Conservation (phyloP, 1,140 invertebrate genomes). For the Drosophila pruinosa region DNA sequence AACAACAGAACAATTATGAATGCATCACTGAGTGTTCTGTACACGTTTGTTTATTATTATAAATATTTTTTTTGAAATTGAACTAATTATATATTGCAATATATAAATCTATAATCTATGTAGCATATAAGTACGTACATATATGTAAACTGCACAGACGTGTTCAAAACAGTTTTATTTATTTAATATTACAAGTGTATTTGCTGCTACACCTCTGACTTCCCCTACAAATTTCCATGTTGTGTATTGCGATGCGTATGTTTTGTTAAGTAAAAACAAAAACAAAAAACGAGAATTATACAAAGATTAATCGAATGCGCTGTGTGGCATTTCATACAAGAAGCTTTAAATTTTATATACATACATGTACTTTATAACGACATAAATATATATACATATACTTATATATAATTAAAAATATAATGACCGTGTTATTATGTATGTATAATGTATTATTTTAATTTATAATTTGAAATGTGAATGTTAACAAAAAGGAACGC, state of each 20-base stretch:
- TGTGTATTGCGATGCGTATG: conserved; percentile 10
- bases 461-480: conserved; percentile 33
- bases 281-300: not conserved
- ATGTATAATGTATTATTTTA: conserved; percentile 11
- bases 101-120: conserved; percentile 25
- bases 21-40: conserved; percentile 32
- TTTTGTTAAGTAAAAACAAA: conserved; percentile 16
- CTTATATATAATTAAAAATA: conserved; percentile 13
- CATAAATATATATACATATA: conserved; percentile 24
- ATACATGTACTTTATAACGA: conserved; percentile 13
- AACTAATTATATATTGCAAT: conserved; percentile 48
- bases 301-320: conserved; percentile 20
- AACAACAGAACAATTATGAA: conserved; percentile 46
- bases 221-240: conserved; percentile 30
- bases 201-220: not conserved
- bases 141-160: conserved; percentile 26
- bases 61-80: conserved; percentile 33
- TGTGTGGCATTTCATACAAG: conserved; percentile 44
- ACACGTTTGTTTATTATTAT: not conserved
- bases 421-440: conserved; percentile 34
- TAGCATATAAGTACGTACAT: conserved; percentile 23
- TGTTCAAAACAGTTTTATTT: conserved; percentile 20
- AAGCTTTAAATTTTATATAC: conserved; percentile 51
- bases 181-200: conserved; percentile 21
- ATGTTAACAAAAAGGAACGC: conserved; percentile 49